Percentiles rank a stretch among this genome's conserved stretches.
These are phyloP conservation scores for Hylyphantes graminicola DNA, from an alignment of 1,140 invertebrate genomes.

Conservation along the genomic window DNA sequence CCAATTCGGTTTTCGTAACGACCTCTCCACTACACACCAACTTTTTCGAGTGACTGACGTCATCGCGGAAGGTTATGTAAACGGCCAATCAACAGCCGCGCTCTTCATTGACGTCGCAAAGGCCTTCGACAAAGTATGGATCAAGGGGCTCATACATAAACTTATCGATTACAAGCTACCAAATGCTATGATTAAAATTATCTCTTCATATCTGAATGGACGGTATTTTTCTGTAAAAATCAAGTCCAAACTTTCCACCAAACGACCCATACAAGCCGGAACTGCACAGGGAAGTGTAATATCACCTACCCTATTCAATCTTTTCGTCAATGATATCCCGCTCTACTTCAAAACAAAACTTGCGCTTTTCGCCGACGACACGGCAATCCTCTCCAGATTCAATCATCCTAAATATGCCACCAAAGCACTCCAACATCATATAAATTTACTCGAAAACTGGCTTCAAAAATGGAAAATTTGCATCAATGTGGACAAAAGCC, in stretches of 20 bases:
- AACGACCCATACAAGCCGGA: constrained; percentile 3
- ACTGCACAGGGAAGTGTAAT: neutral
- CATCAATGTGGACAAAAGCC: too few relatives aligned
- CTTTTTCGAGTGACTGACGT: neutral
- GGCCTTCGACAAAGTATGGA: constrained; percentile 33
- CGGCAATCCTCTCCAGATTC: neutral
- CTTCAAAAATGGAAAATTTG: too few relatives aligned
- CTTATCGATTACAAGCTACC: neutral
- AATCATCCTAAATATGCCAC: neutral
- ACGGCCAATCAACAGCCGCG: neutral
- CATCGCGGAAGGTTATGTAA: neutral
- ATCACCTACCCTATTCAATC: neutral
- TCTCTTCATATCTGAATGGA: neutral
- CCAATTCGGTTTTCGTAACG: constrained; percentile 30
- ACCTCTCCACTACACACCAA: neutral
- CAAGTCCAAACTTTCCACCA: neutral
- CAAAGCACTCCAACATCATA: neutral
- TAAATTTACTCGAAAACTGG: neutral
- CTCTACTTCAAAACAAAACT: neutral
- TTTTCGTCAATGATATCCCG: constrained; percentile 8
- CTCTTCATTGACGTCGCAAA: constrained; percentile 7
- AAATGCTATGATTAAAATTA: neutral
- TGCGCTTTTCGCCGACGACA: constrained; percentile 23
- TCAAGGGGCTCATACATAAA: constrained; percentile 16
- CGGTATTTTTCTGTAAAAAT: constrained; percentile 36